Conservation (phyloP, 2,888 invertebrate genomes). For the Oxyteleia sp. region DNA sequence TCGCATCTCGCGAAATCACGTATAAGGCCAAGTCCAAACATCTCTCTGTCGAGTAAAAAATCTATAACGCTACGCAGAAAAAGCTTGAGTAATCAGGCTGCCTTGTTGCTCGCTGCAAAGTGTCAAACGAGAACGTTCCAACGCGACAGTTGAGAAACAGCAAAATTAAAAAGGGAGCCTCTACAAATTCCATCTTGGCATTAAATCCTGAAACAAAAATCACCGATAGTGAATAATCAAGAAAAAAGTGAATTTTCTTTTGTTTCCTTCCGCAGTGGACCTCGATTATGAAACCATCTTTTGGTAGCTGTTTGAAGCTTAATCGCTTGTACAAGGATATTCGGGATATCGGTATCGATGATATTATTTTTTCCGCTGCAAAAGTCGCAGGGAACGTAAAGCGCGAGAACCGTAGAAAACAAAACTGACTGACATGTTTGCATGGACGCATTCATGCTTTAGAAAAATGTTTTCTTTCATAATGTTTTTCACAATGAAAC, state of each 20-base stretch:
- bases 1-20: no score
- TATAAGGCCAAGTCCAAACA: conserved; percentile 7
- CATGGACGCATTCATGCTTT: not conserved
- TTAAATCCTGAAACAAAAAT: no score
- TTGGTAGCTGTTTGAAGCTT: not conserved
- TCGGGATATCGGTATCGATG: not conserved
- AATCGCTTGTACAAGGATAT: not conserved
- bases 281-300: conserved; percentile 3
- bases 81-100: conserved; percentile 58
- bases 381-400: not conserved
- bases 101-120: conserved; percentile 46
- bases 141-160: conserved; percentile 6
- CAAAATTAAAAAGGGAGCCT: no score
- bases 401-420: not conserved
- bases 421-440: conserved; percentile 19
- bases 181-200: no score
- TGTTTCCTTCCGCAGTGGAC: no score
- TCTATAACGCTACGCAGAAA: conserved; percentile 36
- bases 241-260: no score
- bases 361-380: not conserved
- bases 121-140: conserved; percentile 6
- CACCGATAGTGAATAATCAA: no score
- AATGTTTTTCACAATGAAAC: conserved; percentile 11
- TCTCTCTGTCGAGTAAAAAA: conserved; percentile 32
- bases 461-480: conserved; percentile 10